Percentiles rank a stretch among this genome's conserved stretches.
These are phyloP conservation scores for Amiota mariae DNA, from an alignment of 2,888 invertebrate species.

Conservation along the genomic window DNA sequence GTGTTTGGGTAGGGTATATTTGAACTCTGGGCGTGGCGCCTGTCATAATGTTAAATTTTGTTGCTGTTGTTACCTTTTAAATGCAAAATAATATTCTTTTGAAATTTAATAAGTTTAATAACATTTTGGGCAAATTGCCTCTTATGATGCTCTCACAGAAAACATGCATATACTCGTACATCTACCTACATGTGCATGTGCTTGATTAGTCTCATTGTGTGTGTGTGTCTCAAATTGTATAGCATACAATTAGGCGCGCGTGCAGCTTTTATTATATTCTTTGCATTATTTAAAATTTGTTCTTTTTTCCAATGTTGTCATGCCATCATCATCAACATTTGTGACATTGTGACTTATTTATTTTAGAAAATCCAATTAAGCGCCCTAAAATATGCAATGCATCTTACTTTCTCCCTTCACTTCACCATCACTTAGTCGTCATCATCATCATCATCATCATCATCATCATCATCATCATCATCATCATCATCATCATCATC, in stretches of 20 bases:
- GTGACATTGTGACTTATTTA: background rate
- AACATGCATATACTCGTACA: background rate
- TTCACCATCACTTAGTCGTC: no score
- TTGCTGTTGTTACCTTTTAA: conserved; percentile 6
- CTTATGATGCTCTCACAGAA: no score
- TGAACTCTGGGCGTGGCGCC: conserved; percentile 2
- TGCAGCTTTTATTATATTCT: background rate
- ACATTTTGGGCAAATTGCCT: conserved; percentile 38
- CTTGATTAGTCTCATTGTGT: no score
- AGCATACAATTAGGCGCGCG: conserved; percentile 24
- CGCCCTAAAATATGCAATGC: conserved; percentile 60
- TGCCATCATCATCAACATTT: no score
- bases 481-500: no score
- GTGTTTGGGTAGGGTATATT: background rate
- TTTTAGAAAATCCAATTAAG: background rate
- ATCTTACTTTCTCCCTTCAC: background rate
- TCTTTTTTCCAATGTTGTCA: background rate
- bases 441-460: no score
- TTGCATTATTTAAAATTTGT: background rate
- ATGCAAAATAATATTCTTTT: conserved; percentile 36
- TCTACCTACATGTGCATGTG: no score
- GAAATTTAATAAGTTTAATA: conserved; percentile 55
- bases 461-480: no score
- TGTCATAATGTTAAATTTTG: background rate
- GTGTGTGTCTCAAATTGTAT: background rate